A percentile compares a stretch with the other conserved stretches of the same genome.
phyloP scores from a whole-genome alignment of 1,140 invertebrate genomes.

The Pentalonia nigronervosa region DNA sequence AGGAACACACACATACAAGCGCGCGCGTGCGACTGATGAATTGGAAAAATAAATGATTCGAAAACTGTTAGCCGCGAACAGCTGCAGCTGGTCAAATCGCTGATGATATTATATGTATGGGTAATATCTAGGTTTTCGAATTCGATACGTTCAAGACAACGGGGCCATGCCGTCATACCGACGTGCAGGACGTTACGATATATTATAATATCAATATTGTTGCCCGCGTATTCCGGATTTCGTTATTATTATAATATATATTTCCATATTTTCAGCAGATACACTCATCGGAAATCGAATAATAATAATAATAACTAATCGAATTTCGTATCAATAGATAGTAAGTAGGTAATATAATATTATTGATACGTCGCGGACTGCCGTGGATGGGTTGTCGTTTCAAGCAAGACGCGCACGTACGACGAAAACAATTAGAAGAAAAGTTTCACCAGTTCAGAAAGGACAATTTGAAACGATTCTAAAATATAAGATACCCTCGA shows the following conservation, averaged over 20 bases:
- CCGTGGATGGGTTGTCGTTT: not conserved
- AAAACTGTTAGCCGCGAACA: not conserved
- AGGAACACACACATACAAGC: not conserved
- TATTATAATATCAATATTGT: not conserved
- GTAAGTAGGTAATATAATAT: not conserved
- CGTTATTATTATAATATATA: too few species aligned
- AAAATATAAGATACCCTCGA: not conserved
- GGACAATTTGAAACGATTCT: not conserved
- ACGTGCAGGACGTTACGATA: too few species aligned
- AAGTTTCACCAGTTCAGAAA: not conserved
- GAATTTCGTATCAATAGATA: not conserved
- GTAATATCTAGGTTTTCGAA: not conserved
- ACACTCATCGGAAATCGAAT: too few species aligned
- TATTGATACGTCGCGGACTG: not conserved
- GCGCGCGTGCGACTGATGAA: not conserved
- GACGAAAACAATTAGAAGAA: constrained; percentile 2
- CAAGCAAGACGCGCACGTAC: not conserved
- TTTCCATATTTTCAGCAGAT: too few species aligned
- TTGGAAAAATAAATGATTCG: constrained; percentile 36
- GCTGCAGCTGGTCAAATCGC: not conserved
- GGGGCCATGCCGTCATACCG: too few species aligned
- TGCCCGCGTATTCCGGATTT: too few species aligned
- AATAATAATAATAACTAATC: not conserved
- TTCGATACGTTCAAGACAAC: not conserved
- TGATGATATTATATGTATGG: too few species aligned